phyloP scores from a whole-genome alignment of 2,797 vertebrate genomes.

The Onychomys leucogaster region DNA sequence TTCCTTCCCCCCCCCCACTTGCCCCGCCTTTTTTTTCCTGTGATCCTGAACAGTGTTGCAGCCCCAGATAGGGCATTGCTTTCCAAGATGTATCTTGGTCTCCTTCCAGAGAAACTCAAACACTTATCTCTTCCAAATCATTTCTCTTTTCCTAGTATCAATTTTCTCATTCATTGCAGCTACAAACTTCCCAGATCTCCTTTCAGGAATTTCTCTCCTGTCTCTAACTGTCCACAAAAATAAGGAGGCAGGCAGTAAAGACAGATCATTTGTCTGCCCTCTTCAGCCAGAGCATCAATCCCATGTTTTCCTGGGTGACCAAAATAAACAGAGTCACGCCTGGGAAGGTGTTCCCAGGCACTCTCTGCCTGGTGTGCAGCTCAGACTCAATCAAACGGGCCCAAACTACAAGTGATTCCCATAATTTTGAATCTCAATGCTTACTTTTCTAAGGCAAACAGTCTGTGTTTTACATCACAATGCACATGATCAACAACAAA shows the following conservation, averaged over 20 bases:
- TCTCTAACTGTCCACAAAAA: neutral
- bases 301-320: neutral
- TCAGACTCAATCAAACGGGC: conserved; percentile 30
- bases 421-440: conserved; percentile 29
- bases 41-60: neutral
- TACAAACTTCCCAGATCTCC: neutral
- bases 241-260: neutral
- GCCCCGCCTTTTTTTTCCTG: neutral
- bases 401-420: conserved; percentile 35
- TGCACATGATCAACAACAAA: conserved; percentile 9
- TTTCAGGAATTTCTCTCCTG: neutral
- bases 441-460: conserved; percentile 56
- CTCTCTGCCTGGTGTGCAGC: neutral
- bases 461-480: conserved; percentile 64
- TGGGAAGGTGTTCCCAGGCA: neutral
- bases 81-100: neutral
- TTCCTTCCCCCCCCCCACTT: neutral
- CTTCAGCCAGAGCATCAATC: neutral
- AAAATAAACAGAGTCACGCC: neutral
- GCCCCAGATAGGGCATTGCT: neutral
- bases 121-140: neutral
- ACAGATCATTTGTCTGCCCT: neutral
- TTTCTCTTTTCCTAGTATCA: neutral
- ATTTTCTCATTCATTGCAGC: neutral
- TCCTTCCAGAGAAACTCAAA: conserved; percentile 9